These are phyloP conservation scores for Melinaea marsaeus DNA, from an alignment of 2,888 invertebrate genomes.

Conservation along the genomic window DNA sequence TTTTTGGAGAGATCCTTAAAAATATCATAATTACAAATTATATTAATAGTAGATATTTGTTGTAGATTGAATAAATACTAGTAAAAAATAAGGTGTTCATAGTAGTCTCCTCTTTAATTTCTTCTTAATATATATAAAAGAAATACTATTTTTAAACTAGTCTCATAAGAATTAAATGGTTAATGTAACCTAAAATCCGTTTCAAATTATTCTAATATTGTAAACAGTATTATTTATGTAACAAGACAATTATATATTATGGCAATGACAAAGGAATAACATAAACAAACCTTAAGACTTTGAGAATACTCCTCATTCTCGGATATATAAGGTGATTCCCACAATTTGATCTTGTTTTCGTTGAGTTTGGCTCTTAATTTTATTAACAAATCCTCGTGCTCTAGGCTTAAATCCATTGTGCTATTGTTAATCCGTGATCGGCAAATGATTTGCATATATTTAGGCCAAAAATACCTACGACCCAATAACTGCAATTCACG, in stretches of 20 bases:
- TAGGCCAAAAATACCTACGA: background rate
- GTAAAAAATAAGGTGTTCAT: too few species aligned
- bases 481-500: background rate
- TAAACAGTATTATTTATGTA: background rate
- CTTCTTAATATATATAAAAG: too few species aligned
- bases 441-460: conserved; percentile 40
- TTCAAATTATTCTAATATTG: too few species aligned
- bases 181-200: too few species aligned
- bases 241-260: background rate
- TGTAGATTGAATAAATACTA: too few species aligned
- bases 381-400: conserved; percentile 80
- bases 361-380: conserved; percentile 83
- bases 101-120: too few species aligned
- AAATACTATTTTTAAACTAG: too few species aligned
- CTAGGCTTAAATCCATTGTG: conserved; percentile 57
- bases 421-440: background rate
- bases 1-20: conserved; percentile 80
- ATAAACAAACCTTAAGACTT: conserved; percentile 65
- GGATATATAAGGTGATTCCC: conserved; percentile 84
- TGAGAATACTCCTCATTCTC: conserved; percentile 52
- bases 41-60: too few species aligned
- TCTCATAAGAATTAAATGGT: too few species aligned
- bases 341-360: conserved; percentile 83
- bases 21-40: too few species aligned
- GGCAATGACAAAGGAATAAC: conserved; percentile 24